A percentile compares a stretch with the other conserved stretches of the same genome.
phyloP scores from a whole-genome alignment of 2,888 invertebrate genomes.

The Epistrophella euchroma region DNA sequence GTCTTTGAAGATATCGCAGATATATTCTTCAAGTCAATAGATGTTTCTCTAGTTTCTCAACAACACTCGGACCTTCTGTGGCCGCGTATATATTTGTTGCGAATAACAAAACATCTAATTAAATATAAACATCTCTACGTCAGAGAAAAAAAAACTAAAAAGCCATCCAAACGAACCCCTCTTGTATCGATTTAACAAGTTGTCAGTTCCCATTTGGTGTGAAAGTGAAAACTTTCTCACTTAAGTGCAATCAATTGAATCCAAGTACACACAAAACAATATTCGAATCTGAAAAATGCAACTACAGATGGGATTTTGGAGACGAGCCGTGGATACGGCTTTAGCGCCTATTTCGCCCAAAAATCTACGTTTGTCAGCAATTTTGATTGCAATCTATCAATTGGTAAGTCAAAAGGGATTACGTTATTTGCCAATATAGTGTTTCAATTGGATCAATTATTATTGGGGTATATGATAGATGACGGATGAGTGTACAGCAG shows the following conservation, averaged over 20 bases:
- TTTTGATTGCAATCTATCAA: constrained; percentile 83
- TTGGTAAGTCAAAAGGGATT: constrained; percentile 80
- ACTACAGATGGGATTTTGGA: constrained; percentile 72
- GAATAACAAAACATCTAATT: constrained; percentile 45
- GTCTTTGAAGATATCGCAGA: not conserved
- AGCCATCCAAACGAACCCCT: constrained; percentile 34
- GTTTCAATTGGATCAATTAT: constrained; percentile 40
- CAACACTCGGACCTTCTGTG: constrained; percentile 52
- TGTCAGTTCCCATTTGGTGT: constrained; percentile 48
- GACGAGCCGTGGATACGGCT: constrained; percentile 78
- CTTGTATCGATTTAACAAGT: constrained; percentile 72
- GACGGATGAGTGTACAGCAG: not conserved
- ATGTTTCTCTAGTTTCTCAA: constrained; percentile 52
- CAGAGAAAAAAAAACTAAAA: constrained; percentile 4
- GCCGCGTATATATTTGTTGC: not conserved
- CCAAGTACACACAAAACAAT: constrained; percentile 14
- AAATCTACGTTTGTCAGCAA: constrained; percentile 82
- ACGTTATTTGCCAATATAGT: constrained; percentile 27
- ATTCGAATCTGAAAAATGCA: constrained; percentile 70
- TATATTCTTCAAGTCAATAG: constrained; percentile 10
- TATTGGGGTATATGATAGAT: not conserved
- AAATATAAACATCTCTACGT: constrained; percentile 52
- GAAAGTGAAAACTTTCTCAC: constrained; percentile 65
- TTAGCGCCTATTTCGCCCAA: constrained; percentile 82
- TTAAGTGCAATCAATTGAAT: constrained; percentile 37